Evolutionary conservation across 2,113 vertebrate genomes (phyloP).

Genomic region (Festucalex cinctus): DNA sequence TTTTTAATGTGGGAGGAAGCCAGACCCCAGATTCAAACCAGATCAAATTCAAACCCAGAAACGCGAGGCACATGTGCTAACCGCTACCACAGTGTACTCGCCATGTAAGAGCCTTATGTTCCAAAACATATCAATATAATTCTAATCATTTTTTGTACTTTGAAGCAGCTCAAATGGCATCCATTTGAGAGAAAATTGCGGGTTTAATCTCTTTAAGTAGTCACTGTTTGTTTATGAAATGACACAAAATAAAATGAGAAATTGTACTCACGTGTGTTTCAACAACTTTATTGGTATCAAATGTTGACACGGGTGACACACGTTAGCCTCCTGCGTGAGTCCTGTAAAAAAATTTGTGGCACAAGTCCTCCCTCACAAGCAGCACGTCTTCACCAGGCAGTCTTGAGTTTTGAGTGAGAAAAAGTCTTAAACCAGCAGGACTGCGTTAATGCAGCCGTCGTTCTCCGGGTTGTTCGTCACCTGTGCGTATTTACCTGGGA

Average conservation of each 20-base stretch:
- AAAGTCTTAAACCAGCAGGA: slow-evolving; percentile 82
- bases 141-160: no score
- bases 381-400: slow-evolving; percentile 26
- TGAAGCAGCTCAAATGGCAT: no score
- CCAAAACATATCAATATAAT: no score
- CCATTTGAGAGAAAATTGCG: no score
- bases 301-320: neutral
- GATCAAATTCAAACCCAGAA: no score
- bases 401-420: slow-evolving; percentile 15
- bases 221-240: no score
- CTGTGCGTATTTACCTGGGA: slow-evolving; percentile 93
- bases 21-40: no score
- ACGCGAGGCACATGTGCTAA: no score
- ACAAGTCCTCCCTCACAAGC: slow-evolving; percentile 10
- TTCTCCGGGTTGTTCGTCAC: slow-evolving; percentile 99
- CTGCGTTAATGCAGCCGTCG: slow-evolving; percentile 95
- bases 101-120: no score
- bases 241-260: neutral
- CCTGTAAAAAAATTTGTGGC: neutral
- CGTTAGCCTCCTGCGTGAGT: neutral
- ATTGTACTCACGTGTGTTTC: neutral
- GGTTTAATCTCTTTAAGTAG: no score
- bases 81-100: no score
- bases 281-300: slow-evolving; percentile 49
- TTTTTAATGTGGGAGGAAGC: neutral